Conservation (phyloP, 2,113 vertebrate genomes). For the Callopanchax toddi region DNA sequence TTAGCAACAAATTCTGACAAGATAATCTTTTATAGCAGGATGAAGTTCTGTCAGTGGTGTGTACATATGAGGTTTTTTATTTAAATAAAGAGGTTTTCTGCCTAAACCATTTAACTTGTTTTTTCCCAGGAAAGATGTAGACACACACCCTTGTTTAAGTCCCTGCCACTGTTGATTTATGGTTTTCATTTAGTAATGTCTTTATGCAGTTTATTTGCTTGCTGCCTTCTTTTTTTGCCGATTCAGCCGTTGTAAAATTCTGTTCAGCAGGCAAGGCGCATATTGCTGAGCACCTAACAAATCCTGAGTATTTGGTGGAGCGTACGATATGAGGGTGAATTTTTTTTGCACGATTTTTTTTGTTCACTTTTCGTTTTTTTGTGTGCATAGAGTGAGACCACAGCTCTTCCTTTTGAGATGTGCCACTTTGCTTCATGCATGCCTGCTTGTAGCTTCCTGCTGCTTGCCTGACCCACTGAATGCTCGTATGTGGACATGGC, state of each 20-base stretch:
- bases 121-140: conserved; percentile 28
- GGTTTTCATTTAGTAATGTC: conserved; percentile 58
- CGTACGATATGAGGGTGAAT: conserved; percentile 34
- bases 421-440: conserved; percentile 76
- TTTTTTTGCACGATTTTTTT: conserved; percentile 69
- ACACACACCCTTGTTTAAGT: conserved; percentile 28
- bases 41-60: conserved; percentile 8
- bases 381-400: conserved; percentile 62
- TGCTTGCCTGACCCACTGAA: conserved; percentile 71
- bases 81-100: conserved; percentile 9
- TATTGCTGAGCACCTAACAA: conserved; percentile 46
- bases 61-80: neutral
- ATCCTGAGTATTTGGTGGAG: conserved; percentile 26
- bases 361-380: conserved; percentile 35
- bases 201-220: conserved; percentile 70
- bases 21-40: neutral
- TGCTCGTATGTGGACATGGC: conserved; percentile 71
- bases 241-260: conserved; percentile 42
- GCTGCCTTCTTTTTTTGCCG: conserved; percentile 58
- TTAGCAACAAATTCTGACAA: neutral
- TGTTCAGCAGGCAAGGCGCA: conserved; percentile 62
- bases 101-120: conserved; percentile 8
- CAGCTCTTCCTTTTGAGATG: conserved; percentile 64
- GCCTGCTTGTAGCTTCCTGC: conserved; percentile 76
- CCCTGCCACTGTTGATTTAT: conserved; percentile 61